Evolutionary conservation across 2,113 vertebrate species (phyloP), one percentile per base, ranked within the genome.

Genomic region (Paraplagusia blochii): DNA sequence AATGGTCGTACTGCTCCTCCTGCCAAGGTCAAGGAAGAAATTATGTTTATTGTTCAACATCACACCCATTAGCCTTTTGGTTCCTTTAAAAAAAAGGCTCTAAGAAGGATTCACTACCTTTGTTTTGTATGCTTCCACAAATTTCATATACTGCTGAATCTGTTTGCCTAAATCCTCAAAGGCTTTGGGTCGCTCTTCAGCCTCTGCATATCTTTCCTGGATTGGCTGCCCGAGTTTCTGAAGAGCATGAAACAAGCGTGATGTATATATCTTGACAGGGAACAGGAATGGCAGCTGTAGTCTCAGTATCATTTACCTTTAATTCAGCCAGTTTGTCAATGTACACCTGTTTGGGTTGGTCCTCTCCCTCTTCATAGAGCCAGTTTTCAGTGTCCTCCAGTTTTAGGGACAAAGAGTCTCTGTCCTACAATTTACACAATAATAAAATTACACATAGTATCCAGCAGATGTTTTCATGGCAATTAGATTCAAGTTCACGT

Each of bases 281-380:
- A 29, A 2, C 6, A 6, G 22, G 22, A 1, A 51, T 39, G 48
- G 16, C n/a, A 15, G 13, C 14, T 43, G 12, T 12, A 17, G 12
- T 17, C 42, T 11, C 1, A 38, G 5, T 13, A 33, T 38, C 12
- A 19, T 17, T 80, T 82, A 97, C 97, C 92, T 96, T 98, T 54
- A 99, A 63, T 42, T 98, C 95, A 11, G 84, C 58, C 75, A 98
- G 44, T 79, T 95, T 98, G 87, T 99, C 96, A 44, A 99, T 94
- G 84, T 99, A 99, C 64, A 96, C 89, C 87, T 99, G 97, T 73
- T 99, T 99, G 62, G 93, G 83, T 85, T 99, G 95, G 84, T 98
- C 95, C 92, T 98, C 96, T 59, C 96, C 97, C 63, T 98, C 96
- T 69, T 98, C 97, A 87, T 98, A 98, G 52, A 98, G 84, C 96